phyloP scores from a whole-genome alignment of 2,113 vertebrate species.

The Sigmodon hispidus region DNA sequence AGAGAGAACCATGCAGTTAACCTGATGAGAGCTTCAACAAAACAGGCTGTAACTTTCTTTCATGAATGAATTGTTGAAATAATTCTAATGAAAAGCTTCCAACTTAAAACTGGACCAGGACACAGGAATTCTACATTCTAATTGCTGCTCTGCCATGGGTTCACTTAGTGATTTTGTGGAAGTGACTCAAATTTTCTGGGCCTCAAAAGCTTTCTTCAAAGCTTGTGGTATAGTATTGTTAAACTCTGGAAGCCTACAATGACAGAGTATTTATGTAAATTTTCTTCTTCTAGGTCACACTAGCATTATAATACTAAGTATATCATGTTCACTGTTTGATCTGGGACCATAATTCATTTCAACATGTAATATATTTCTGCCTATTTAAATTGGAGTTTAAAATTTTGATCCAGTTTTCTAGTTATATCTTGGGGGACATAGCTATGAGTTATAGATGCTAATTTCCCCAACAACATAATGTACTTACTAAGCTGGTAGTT shows the following conservation, averaged over 20 bases:
- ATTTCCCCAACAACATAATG: background rate
- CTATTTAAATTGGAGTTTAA: constrained; percentile 5
- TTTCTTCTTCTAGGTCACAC: background rate
- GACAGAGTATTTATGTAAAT: background rate
- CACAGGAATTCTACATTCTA: constrained; percentile 48
- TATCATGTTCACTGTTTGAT: background rate
- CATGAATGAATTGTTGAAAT: constrained; percentile 72
- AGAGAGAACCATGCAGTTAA: constrained; percentile 71
- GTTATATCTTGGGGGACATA: background rate
- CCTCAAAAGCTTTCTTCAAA: constrained; percentile 33
- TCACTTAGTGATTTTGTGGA: constrained; percentile 40
- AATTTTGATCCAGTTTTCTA: background rate
- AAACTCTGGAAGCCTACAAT: background rate
- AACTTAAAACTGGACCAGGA: constrained; percentile 58
- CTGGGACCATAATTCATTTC: background rate
- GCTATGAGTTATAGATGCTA: background rate
- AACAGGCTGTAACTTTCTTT: constrained; percentile 60
- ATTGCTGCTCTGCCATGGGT: constrained; percentile 12
- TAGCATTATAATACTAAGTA: background rate
- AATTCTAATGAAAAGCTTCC: constrained; percentile 69
- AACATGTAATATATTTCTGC: background rate
- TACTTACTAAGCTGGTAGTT: background rate
- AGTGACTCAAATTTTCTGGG: constrained; percentile 45
- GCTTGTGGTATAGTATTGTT: background rate
- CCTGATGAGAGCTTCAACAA: constrained; percentile 61